Base-by-base conservation (phyloP, 1,140 invertebrate species). In the Bicyclus anynana region DNA sequence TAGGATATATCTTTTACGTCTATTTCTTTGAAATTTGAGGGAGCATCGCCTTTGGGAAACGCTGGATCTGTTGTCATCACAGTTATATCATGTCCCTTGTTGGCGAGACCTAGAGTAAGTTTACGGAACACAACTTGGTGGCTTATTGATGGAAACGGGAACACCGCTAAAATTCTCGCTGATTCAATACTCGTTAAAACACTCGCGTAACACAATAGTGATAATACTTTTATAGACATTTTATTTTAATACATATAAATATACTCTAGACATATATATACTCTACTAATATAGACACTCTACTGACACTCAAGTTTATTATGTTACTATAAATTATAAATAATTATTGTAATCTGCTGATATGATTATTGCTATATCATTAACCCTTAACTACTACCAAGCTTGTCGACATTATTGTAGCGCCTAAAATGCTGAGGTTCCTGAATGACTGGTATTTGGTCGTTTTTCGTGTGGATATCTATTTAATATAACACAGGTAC, bases 71-170 rank as follows among this genome's bases (percentile, higher is more conserved):
- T 63, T 14, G 77, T 82, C 0, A 75, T 50, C 0, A 80, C 61
- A 14, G 80, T 79, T 2, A 91, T 18, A 21, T 65, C 53, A 55
- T 71, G 63, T 46, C 63, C 61, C 7, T 51, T 44, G 50, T 64
- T 58, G 1, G 52, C 46, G 10, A 72, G 49, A 33, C 62, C 69
- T 17, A 58, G 46, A 12, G 72, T 68, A 5, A 89, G 14, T 13
- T 77, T 66, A 52, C 75, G 50, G 49, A 87, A 82, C 16, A 89
- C 72, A 20, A 83, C 74, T 62, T 84, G 79, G 58, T 90, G 89
- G 56, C 86, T 89, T 12, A 61, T 59, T 3, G 73, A 77, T 38
- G 85, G 78, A 4, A 80, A 74, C 23, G 89, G 87, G 51, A 85
- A 86, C 13, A 89, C 62, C 10, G 63, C 80, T 21, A 90, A 70